These are phyloP conservation scores for Echinometra lucunter DNA, from an alignment of 53 echinoderm and acorn worm species.

Conservation along the genomic window DNA sequence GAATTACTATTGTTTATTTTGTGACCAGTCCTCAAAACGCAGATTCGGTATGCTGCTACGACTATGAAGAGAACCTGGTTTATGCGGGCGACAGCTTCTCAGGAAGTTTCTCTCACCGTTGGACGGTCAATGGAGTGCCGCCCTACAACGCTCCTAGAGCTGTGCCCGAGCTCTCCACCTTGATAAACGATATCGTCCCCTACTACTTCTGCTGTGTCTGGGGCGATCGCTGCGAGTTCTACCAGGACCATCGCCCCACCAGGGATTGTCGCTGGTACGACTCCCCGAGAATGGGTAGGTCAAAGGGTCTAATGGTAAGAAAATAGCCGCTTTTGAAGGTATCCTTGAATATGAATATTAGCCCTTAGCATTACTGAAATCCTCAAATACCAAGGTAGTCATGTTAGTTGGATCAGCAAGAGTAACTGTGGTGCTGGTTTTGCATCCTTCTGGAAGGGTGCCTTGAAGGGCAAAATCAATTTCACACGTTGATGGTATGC, in stretches of 20 bases:
- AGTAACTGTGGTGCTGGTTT: no score
- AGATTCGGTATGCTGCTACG: slow-evolving; percentile 94
- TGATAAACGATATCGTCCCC: slow-evolving; percentile 79
- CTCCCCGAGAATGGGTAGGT: slow-evolving; percentile 84
- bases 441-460: no score
- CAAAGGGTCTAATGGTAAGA: neutral
- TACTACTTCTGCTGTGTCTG: slow-evolving; percentile 91
- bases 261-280: slow-evolving; percentile 92
- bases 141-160: slow-evolving; percentile 77
- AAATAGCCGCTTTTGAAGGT: no score
- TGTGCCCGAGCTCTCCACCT: slow-evolving; percentile 86
- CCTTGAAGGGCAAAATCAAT: no score
- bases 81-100: slow-evolving; percentile 92
- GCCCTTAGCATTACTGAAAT: no score
- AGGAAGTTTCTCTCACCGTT: slow-evolving; percentile 85
- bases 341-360: no score
- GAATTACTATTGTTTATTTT: no score
- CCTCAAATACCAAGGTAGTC: no score
- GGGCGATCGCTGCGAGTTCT: slow-evolving; percentile 93
- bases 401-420: no score
- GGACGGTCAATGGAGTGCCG: slow-evolving; percentile 76
- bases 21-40: slow-evolving; percentile 84
- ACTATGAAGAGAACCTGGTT: slow-evolving; percentile 88
- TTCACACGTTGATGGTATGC: no score
- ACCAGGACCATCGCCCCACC: slow-evolving; percentile 90